These are phyloP conservation scores for Gryllus longicercus DNA, from an alignment of 2,888 invertebrate species.

Conservation along the genomic window DNA sequence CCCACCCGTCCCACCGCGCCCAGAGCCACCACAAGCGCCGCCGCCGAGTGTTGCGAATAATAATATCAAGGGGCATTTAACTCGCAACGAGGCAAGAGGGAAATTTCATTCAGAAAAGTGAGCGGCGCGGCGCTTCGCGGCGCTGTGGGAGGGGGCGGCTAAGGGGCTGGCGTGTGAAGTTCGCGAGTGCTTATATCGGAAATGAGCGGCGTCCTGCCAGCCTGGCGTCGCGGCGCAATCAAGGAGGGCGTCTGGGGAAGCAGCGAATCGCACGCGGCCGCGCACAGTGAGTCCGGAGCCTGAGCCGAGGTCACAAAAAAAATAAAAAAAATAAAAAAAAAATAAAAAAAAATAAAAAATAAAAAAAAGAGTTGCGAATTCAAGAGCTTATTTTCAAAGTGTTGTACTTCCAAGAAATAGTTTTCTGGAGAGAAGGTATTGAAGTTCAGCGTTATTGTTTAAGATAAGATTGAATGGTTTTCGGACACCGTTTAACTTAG, in stretches of 20 bases:
- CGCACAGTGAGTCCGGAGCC: too few relatives aligned
- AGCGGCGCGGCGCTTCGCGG: neutral
- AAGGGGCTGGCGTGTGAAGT: neutral
- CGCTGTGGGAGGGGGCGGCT: neutral
- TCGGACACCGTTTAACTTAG: too few relatives aligned
- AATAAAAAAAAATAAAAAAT: too few relatives aligned
- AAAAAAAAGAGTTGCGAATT: too few relatives aligned
- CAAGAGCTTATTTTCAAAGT: too few relatives aligned
- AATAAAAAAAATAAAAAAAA: too few relatives aligned
- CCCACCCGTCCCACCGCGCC: neutral
- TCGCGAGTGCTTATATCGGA: conserved; percentile 1
- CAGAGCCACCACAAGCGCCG: neutral
- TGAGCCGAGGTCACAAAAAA: too few relatives aligned
- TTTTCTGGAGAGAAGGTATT: too few relatives aligned
- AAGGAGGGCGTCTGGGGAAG: neutral
- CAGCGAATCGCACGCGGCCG: too few relatives aligned
- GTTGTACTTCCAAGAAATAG: too few relatives aligned
- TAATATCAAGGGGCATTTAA: conserved; percentile 17
- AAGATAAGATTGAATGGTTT: too few relatives aligned
- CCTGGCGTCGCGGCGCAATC: neutral
- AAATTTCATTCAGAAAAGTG: conserved; percentile 11
- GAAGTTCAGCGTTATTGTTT: too few relatives aligned
- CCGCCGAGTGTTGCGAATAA: neutral
- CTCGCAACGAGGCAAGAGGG: conserved; percentile 17
- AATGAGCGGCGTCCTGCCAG: neutral